A percentile compares a stretch with the other conserved stretches of the same genome.
Evolutionary conservation across 1,140 invertebrate genomes (phyloP).

Genomic region (Aphelenchoides fujianensis): DNA sequence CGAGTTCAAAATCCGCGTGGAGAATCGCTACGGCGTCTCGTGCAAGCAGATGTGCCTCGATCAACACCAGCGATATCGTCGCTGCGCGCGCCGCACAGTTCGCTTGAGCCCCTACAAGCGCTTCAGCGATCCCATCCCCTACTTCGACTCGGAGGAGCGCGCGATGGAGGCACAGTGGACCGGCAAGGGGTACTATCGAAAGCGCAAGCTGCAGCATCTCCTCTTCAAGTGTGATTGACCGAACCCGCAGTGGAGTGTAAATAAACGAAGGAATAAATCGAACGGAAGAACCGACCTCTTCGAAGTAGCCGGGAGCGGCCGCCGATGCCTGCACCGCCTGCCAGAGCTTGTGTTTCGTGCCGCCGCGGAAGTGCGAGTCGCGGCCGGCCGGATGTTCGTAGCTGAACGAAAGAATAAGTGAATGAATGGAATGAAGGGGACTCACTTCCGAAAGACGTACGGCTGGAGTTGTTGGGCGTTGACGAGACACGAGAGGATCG

Average conservation of each 20-base stretch:
- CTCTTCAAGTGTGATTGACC: constrained; percentile 62
- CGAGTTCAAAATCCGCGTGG: constrained; percentile 39
- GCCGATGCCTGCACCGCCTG: constrained; percentile 83
- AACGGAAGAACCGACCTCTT: constrained; percentile 77
- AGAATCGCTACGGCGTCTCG: constrained; percentile 36
- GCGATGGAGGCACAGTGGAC: constrained; percentile 34
- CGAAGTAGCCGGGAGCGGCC: constrained; percentile 86
- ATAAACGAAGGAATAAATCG: constrained; percentile 16
- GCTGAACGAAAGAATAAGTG: constrained; percentile 60
- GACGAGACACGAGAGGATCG: constrained; percentile 67
- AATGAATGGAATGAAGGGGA: neutral
- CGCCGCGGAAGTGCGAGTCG: constrained; percentile 77
- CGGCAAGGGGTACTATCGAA: constrained; percentile 30
- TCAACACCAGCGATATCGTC: constrained; percentile 24
- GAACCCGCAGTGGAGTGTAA: constrained; percentile 62
- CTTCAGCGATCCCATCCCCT: constrained; percentile 34
- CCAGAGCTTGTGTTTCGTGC: constrained; percentile 70
- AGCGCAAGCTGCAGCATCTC: constrained; percentile 33
- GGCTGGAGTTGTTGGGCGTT: constrained; percentile 76
- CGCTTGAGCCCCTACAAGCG: constrained; percentile 34
- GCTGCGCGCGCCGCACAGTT: constrained; percentile 32
- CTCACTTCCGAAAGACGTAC: constrained; percentile 77
- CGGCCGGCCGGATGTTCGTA: constrained; percentile 76
- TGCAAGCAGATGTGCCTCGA: constrained; percentile 43
- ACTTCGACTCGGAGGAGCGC: constrained; percentile 23